These are phyloP conservation scores for Eufriesea mexicana DNA, from an alignment of 1,140 invertebrate genomes.

Conservation along the genomic window DNA sequence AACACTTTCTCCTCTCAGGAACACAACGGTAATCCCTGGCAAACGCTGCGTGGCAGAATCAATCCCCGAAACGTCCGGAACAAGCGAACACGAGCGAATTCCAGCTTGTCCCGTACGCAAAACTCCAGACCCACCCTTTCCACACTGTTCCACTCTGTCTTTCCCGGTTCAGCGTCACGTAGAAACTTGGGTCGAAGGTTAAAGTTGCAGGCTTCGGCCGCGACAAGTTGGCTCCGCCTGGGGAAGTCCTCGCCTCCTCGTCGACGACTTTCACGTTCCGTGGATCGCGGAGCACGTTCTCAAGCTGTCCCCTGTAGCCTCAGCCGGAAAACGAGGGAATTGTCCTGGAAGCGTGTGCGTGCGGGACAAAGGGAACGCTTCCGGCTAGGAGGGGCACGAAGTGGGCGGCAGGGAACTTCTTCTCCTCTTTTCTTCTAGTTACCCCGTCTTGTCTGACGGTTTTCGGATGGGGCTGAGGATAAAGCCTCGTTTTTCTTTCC, in stretches of 20 bases:
- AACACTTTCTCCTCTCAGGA: no score
- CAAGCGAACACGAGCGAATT: no score
- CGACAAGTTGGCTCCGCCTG: conserved; percentile 59
- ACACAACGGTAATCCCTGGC: no score
- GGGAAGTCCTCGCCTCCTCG: conserved; percentile 32
- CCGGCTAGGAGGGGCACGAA: conserved; percentile 13
- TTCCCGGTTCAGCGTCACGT: neutral
- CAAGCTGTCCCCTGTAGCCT: conserved; percentile 44
- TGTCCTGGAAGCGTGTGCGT: conserved; percentile 34
- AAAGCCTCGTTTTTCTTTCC: neutral
- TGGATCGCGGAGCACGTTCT: conserved; percentile 32
- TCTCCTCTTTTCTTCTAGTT: neutral
- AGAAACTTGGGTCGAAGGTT: conserved; percentile 49
- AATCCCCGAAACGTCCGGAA: no score
- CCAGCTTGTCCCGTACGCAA: no score
- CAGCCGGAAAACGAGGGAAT: conserved; percentile 43
- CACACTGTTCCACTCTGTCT: no score
- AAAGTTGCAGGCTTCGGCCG: conserved; percentile 54
- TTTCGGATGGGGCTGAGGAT: neutral
- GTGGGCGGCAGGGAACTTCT: conserved; percentile 15
- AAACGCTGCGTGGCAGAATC: no score
- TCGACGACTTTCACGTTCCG: conserved; percentile 37
- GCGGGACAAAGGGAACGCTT: conserved; percentile 23
- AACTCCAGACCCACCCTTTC: no score
- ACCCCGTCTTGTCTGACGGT: neutral